Conservation (phyloP, 1,140 invertebrate genomes). For the Drosophila prosaltans region DNA sequence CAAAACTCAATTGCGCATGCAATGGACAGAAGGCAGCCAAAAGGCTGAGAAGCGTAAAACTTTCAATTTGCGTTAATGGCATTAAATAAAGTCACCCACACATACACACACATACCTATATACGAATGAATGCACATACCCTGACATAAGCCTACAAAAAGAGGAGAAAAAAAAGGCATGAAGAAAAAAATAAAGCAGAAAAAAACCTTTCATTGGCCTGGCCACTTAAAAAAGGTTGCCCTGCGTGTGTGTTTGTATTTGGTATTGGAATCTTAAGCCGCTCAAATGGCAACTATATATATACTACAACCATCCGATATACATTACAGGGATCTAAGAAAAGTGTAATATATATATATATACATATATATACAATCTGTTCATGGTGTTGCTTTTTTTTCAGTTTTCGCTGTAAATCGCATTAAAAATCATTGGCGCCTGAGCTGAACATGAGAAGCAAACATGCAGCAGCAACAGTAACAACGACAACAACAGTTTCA, state of each 20-base stretch:
- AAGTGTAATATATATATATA: conserved; percentile 10
- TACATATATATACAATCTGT: conserved; percentile 23
- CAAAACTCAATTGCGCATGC: conserved; percentile 76
- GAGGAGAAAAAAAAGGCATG: conserved; percentile 25
- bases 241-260: background rate
- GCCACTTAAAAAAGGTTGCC: conserved; percentile 77
- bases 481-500: conserved; percentile 3
- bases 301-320: conserved; percentile 10
- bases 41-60: conserved; percentile 70
- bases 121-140: conserved; percentile 21
- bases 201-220: conserved; percentile 51
- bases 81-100: conserved; percentile 76
- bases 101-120: conserved; percentile 17
- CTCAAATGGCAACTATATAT: conserved; percentile 33
- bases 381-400: conserved; percentile 25
- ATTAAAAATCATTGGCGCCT: conserved; percentile 75
- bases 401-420: conserved; percentile 66
- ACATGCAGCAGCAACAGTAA: background rate
- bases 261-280: conserved; percentile 43
- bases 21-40: conserved; percentile 48
- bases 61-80: conserved; percentile 81
- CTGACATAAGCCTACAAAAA: conserved; percentile 20
- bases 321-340: conserved; percentile 21
- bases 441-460: conserved; percentile 16
- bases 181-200: conserved; percentile 28